A percentile compares a stretch with the other conserved stretches of the same genome.
phyloP scores from a whole-genome alignment of 2,113 vertebrate genomes.

The Ptilonorhynchus violaceus region DNA sequence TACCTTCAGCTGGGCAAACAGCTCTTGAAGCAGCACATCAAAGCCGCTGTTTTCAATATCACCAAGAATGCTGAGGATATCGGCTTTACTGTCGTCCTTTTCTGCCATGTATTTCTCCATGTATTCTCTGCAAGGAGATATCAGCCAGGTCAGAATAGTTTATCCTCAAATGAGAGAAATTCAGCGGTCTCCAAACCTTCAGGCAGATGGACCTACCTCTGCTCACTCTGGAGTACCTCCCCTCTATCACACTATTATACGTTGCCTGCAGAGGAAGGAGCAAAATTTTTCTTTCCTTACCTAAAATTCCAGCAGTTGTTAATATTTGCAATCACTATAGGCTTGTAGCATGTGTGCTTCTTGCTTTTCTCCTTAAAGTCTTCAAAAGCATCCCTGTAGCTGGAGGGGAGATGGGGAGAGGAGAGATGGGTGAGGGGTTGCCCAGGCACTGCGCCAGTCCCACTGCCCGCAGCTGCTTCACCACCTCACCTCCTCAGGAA shows the following conservation, averaged over 20 bases:
- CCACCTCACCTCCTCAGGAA: slow-evolving; percentile 79
- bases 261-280: neutral
- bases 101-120: neutral
- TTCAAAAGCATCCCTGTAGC: slow-evolving; percentile 78
- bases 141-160: neutral
- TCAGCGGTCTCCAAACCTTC: neutral
- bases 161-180: neutral
- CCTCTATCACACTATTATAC: neutral
- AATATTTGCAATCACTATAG: slow-evolving; percentile 81
- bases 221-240: neutral
- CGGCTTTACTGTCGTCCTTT: neutral
- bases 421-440: neutral
- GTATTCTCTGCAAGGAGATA: slow-evolving; percentile 68
- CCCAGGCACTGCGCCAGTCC: neutral
- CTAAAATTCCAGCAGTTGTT: slow-evolving; percentile 83
- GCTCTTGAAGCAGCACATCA: slow-evolving; percentile 65
- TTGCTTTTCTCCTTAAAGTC: slow-evolving; percentile 74
- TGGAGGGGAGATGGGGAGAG: slow-evolving; percentile 31
- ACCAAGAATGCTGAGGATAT: slow-evolving; percentile 57
- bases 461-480: accelerated
- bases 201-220: neutral
- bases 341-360: slow-evolving; percentile 60
- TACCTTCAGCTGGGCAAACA: slow-evolving; percentile 81
- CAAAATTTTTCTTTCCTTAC: slow-evolving; percentile 63
- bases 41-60: slow-evolving; percentile 72